Conservation (phyloP, 2,797 vertebrate genomes). For the Syncerus caffer region DNA sequence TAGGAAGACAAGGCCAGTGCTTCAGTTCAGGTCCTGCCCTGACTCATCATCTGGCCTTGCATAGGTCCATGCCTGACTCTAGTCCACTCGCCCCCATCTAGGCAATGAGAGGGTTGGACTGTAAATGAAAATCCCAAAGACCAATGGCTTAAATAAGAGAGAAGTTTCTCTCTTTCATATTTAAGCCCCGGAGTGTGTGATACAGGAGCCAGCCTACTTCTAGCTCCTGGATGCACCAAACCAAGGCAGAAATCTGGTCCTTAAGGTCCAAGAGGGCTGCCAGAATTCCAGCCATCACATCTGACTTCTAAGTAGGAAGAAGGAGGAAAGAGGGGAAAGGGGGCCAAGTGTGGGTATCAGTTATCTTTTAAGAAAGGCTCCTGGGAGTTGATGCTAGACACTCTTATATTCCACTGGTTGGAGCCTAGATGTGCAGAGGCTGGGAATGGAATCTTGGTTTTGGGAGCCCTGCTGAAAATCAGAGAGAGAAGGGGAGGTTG, state of each 20-base stretch:
- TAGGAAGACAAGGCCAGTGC: neutral
- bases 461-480: neutral
- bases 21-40: neutral
- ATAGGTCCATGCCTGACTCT: neutral
- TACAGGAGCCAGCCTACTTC: neutral
- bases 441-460: neutral
- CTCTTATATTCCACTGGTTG: neutral
- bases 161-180: neutral
- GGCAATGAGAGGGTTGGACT: neutral
- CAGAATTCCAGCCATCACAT: conserved; percentile 8
- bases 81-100: neutral
- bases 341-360: neutral
- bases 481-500: neutral
- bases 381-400: neutral
- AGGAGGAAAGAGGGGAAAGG: neutral
- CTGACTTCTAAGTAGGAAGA: neutral
- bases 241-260: neutral
- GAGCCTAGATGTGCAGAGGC: neutral
- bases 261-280: neutral
- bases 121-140: neutral
- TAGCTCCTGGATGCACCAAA: neutral
- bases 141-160: neutral
- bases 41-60: neutral
- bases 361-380: neutral
- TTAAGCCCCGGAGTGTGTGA: neutral